Evolutionary conservation across 2,113 vertebrate genomes (phyloP), one percentile per base, ranked within the genome.

Genomic region (Calypte anna): DNA sequence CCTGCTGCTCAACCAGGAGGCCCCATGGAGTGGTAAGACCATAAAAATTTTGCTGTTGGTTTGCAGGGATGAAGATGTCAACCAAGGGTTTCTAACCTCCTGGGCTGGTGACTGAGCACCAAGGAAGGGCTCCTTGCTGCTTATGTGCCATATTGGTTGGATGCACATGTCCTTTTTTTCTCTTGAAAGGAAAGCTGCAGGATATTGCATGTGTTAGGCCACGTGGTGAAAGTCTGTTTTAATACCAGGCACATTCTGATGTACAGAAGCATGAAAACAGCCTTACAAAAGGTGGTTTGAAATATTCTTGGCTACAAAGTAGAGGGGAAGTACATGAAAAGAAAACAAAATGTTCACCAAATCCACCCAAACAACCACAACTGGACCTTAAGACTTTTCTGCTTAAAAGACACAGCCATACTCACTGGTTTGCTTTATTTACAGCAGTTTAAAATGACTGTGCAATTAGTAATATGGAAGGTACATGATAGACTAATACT

Each of bases 311-410:
- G 40, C 63, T 79, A 21, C 3, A 5, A 91, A 85, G 72, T 1
- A 18, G 55, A 88, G 66, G 70, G 86, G 58, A 94, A 90, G 50
- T 86, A 88, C 20, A 3, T 44, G 68, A 88, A 67, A 75, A 94
- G 48, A 53, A 79, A 93, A 66, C 3, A 58, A 59, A 79, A 72
- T 18, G 38, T 82, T 23, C 58, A 53, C 67, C 6, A 9, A 85
- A 86, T 72, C 15, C 50, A 88, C 62, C 40, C 78, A 68, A 91
- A 79, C 79, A 82, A 76, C 80, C 12, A 6, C 62, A 82, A 0
- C 9, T 51, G 48, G 43, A 36, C 54, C 14, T 2, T n/a, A 40
- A 82, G 67, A 18, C 22, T 33, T 73, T 28, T 68, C 54, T 89
- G 40, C 31, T 86, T 80, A 51, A 53, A 83, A n/a, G 81, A 27